Conservation (phyloP, 2,113 vertebrate species). For the Catharus fuscescens region DNA sequence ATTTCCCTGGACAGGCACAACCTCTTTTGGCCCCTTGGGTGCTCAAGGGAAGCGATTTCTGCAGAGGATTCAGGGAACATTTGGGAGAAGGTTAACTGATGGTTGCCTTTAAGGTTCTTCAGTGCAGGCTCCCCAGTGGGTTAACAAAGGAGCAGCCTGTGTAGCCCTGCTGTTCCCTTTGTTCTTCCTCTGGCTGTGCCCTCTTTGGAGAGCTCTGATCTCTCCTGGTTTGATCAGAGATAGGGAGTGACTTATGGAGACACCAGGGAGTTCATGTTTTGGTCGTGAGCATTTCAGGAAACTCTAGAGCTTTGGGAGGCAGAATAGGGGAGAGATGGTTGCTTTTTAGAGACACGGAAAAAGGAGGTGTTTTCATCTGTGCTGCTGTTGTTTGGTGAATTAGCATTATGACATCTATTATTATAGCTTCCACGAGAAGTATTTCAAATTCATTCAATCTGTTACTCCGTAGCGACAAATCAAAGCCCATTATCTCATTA, state of each 20-base stretch:
- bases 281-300: background rate
- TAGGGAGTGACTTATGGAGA: background rate
- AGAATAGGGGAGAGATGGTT: background rate
- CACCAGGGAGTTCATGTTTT: background rate
- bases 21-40: background rate
- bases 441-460: background rate
- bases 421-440: background rate
- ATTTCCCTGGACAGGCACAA: background rate
- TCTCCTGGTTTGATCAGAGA: background rate
- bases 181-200: conserved; percentile 21
- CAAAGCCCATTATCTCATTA: fast-evolving
- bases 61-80: background rate
- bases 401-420: background rate
- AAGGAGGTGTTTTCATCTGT: background rate
- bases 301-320: background rate
- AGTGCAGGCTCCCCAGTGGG: background rate
- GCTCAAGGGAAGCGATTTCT: background rate
- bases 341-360: background rate
- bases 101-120: background rate
- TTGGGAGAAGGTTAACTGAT: background rate
- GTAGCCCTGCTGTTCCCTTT: conserved; percentile 28
- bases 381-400: background rate
- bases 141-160: conserved; percentile 46
- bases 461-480: background rate
- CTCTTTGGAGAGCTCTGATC: background rate